Conservation (phyloP, 2,797 vertebrate genomes). For the Acipenser ruthenus region DNA sequence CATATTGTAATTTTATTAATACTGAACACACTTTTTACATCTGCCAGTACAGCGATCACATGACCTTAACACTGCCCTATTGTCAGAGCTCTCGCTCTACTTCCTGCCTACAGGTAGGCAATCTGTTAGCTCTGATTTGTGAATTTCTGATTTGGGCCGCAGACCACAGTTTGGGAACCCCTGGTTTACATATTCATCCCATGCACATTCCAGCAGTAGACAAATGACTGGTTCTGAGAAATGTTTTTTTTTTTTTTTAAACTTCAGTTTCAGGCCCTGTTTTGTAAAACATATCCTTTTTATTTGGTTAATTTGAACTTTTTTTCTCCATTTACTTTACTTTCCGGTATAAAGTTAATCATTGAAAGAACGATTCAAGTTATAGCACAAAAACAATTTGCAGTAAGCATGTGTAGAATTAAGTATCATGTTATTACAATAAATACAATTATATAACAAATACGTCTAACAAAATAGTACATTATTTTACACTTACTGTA, state of each 20-base stretch:
- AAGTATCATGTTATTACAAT: neutral
- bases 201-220: conserved; percentile 52
- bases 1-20: too few species aligned
- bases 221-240: conserved; percentile 46
- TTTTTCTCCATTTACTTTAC: neutral
- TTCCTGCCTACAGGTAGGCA: too few species aligned
- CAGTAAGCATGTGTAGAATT: too few species aligned
- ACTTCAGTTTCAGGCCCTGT: conserved; percentile 51
- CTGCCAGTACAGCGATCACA: too few species aligned
- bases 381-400: too few species aligned
- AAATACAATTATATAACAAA: neutral
- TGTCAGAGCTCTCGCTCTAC: too few species aligned
- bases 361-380: too few species aligned
- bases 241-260: conserved; percentile 32
- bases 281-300: neutral
- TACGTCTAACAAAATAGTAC: too few species aligned
- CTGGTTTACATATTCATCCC: conserved; percentile 44
- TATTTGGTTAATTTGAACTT: neutral
- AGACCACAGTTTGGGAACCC: conserved; percentile 17
- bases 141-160: too few species aligned
- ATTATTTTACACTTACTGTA: too few species aligned
- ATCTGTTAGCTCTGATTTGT: conserved; percentile 40
- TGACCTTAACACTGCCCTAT: too few species aligned
- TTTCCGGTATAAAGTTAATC: neutral
- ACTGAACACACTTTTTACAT: too few species aligned